A percentile compares a stretch with the other conserved stretches of the same genome.
Evolutionary conservation across 2,888 invertebrate species (phyloP).

Genomic region (Eubasilissa splendida): DNA sequence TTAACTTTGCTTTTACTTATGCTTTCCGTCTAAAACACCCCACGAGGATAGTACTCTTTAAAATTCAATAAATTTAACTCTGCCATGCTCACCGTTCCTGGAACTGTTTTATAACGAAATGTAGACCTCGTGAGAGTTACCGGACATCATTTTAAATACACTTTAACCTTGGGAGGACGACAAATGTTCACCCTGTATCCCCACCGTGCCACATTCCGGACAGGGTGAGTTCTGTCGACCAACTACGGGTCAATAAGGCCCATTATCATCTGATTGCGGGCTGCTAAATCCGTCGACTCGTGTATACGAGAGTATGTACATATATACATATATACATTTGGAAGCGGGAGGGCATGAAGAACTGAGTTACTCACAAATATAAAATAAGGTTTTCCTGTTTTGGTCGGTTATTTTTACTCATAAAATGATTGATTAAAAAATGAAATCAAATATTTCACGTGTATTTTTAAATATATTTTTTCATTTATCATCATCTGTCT

Average conservation of each 20-base stretch:
- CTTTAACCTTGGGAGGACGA: slow-evolving; percentile 27
- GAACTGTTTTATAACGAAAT: slow-evolving; percentile 30
- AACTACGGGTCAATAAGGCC: neutral
- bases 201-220: neutral
- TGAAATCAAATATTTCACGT: no score
- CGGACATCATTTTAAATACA: slow-evolving; percentile 12
- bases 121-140: slow-evolving; percentile 37
- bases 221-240: neutral
- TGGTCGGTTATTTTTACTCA: no score
- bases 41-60: slow-evolving; percentile 29
- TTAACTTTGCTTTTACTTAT: slow-evolving; percentile 30
- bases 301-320: neutral
- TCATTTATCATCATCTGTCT: no score
- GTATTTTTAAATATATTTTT: no score
- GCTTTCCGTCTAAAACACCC: slow-evolving; percentile 1
- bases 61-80: slow-evolving; percentile 38
- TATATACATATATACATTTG: no score
- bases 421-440: no score
- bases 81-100: neutral
- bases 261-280: slow-evolving; percentile 18
- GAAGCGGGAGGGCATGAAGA: no score
- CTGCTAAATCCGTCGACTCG: slow-evolving; percentile 8
- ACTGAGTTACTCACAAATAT: no score
- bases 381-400: no score
- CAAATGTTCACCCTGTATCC: neutral